Evolutionary conservation across 1,140 invertebrate genomes (phyloP).

Genomic region (Rhopalosiphum padi): DNA sequence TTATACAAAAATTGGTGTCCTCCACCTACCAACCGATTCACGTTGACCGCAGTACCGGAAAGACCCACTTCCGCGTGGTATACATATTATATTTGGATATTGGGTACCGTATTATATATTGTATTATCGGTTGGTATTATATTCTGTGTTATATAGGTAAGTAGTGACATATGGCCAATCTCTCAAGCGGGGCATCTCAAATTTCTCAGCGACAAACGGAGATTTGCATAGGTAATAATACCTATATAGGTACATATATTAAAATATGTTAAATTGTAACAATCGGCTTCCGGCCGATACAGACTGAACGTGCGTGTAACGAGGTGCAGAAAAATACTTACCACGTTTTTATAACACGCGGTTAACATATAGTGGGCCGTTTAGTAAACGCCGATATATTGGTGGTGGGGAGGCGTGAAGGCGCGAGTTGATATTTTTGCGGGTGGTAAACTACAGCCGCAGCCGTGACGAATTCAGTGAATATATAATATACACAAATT

Average conservation of each 20-base stretch:
- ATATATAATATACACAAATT: neutral
- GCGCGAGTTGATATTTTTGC: neutral
- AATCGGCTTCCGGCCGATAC: neutral
- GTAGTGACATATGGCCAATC: neutral
- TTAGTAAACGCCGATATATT: neutral
- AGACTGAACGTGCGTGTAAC: neutral
- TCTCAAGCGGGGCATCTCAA: neutral
- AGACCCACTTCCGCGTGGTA: neutral
- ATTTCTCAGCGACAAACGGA: neutral
- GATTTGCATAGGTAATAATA: constrained; percentile 10
- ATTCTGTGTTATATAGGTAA: neutral
- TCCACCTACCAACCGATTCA: too few relatives aligned
- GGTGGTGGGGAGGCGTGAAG: too few relatives aligned
- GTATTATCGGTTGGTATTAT: neutral
- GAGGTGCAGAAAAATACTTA: neutral
- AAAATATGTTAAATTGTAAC: neutral
- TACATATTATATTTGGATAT: neutral
- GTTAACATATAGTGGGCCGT: neutral
- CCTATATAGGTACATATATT: neutral
- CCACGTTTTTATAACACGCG: neutral
- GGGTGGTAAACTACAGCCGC: too few relatives aligned
- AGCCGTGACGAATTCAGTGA: neutral
- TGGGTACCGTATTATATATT: neutral
- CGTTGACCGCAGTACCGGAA: neutral
- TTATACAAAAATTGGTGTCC: too few relatives aligned